A percentile compares a stretch with the other conserved stretches of the same genome.
phyloP scores from a whole-genome alignment of 2,113 vertebrate species.

The Charina bottae region DNA sequence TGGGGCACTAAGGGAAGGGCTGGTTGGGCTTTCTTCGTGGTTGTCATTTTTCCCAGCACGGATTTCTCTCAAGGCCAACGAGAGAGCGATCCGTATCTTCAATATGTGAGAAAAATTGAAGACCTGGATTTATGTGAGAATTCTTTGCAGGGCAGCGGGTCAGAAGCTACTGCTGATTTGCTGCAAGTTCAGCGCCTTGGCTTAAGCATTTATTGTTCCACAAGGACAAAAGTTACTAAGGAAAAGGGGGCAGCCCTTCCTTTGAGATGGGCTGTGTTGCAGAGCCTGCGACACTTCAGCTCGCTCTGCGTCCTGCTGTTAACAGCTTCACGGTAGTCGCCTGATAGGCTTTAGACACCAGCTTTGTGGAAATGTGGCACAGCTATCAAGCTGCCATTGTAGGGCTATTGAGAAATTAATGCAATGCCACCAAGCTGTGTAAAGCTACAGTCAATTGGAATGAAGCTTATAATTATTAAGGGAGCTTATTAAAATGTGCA shows the following conservation, averaged over 20 bases:
- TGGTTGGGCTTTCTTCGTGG: not conserved
- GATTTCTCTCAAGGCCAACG: not conserved
- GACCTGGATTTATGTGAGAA: not conserved
- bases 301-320: constrained; percentile 2
- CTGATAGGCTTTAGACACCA: not conserved
- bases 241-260: not conserved
- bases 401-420: constrained; percentile 9
- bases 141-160: not conserved
- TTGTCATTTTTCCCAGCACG: not conserved
- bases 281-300: not conserved
- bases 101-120: not conserved
- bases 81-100: not conserved
- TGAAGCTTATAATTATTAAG: constrained; percentile 16
- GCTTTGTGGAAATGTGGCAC: constrained; percentile 4
- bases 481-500: constrained; percentile 14
- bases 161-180: not conserved
- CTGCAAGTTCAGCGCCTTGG: not conserved
- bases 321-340: not conserved
- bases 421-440: not conserved
- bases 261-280: not conserved
- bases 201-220: not conserved
- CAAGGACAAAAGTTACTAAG: not conserved
- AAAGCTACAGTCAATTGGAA: not conserved
- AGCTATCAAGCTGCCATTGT: constrained; percentile 8
- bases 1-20: not conserved